A percentile compares a stretch with the other conserved stretches of the same genome.
These are phyloP conservation scores for Lithobates sylvaticus DNA, from an alignment of 2,797 vertebrate genomes.

Conservation along the genomic window DNA sequence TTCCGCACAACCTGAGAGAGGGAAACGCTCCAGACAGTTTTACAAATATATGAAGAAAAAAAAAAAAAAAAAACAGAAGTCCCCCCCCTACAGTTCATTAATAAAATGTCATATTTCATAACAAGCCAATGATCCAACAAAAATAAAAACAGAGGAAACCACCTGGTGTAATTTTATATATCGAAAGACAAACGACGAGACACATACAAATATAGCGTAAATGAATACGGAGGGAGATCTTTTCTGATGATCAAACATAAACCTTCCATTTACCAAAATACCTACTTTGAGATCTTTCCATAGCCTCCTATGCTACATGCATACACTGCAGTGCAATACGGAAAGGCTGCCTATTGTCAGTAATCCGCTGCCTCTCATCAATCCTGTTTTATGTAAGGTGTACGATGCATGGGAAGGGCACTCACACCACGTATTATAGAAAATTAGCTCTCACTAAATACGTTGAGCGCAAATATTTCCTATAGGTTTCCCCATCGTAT, in stretches of 20 bases:
- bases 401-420: neutral
- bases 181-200: neutral
- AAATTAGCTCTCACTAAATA: neutral
- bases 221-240: neutral
- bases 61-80: neutral
- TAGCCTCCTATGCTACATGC: neutral
- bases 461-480: neutral
- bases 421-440: neutral
- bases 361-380: neutral
- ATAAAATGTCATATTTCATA: neutral
- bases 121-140: neutral
- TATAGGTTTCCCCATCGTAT: neutral
- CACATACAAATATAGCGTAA: neutral
- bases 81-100: neutral
- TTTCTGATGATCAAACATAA: neutral
- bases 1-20: constrained; percentile 25
- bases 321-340: neutral
- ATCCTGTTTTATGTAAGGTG: neutral
- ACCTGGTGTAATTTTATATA: no score
- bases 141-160: no score
- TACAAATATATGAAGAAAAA: constrained; percentile 7
- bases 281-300: neutral
- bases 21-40: constrained; percentile 22
- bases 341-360: neutral
- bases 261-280: neutral